Percentiles rank a stretch among this genome's conserved stretches.
These are phyloP conservation scores for Neodiprion lecontei DNA, from an alignment of 1,140 invertebrate species.

Conservation along the genomic window DNA sequence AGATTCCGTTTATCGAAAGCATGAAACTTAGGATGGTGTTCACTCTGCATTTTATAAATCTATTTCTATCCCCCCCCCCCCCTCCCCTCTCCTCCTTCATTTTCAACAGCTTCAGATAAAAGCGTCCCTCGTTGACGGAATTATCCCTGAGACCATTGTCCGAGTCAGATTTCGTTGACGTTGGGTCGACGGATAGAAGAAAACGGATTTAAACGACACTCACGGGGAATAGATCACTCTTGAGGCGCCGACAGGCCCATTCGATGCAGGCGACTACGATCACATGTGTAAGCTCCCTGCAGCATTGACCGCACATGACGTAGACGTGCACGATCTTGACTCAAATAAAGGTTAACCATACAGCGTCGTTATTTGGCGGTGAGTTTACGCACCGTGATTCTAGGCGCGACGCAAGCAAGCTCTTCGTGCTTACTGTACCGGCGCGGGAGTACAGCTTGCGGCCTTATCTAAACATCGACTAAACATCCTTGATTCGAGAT, in stretches of 20 bases:
- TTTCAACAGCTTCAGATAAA: neutral
- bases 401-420: neutral
- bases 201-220: neutral
- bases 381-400: neutral
- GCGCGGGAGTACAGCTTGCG: neutral
- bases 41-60: neutral
- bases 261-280: too few relatives aligned
- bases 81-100: neutral
- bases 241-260: neutral
- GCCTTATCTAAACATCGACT: slow-evolving; percentile 10
- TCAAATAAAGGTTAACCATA: neutral
- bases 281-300: too few relatives aligned
- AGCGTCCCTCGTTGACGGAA: neutral
- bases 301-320: neutral
- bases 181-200: neutral
- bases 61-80: neutral
- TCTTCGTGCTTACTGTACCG: neutral
- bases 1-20: slow-evolving; percentile 2
- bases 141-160: neutral
- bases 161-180: neutral
- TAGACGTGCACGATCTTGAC: neutral
- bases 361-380: neutral
- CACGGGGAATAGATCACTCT: neutral
- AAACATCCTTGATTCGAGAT: slow-evolving; percentile 12
- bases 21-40: neutral